A percentile compares a stretch with the other conserved stretches of the same genome.
phyloP scores from a whole-genome alignment of 2,888 invertebrate genomes.

The Falcaria lacertinaria region DNA sequence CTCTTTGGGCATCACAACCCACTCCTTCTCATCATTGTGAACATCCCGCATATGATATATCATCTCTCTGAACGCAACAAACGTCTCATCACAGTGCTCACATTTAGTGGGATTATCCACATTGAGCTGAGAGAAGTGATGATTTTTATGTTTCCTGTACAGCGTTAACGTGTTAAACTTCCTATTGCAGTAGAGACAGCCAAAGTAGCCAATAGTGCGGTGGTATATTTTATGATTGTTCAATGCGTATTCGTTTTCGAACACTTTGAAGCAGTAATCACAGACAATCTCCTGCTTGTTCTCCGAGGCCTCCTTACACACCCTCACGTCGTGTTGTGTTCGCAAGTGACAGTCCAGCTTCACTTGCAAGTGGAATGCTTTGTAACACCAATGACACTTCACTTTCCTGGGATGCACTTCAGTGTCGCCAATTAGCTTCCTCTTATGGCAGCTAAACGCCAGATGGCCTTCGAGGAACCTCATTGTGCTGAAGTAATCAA shows the following conservation, averaged over 20 bases:
- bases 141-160: conserved; percentile 74
- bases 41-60: conserved; percentile 71
- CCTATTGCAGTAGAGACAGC: conserved; percentile 72
- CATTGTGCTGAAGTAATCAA: conserved; percentile 63
- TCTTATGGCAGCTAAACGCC: conserved; percentile 66
- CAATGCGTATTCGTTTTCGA: conserved; percentile 65
- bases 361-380: conserved; percentile 71
- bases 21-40: conserved; percentile 69
- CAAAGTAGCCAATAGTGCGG: conserved; percentile 61
- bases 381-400: conserved; percentile 70
- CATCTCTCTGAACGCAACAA: conserved; percentile 75
- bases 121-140: conserved; percentile 60
- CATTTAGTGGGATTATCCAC: conserved; percentile 68
- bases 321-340: conserved; percentile 54
- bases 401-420: conserved; percentile 62
- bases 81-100: conserved; percentile 77
- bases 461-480: conserved; percentile 70
- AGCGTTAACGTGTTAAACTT: conserved; percentile 73
- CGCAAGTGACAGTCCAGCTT: conserved; percentile 71
- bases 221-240: conserved; percentile 65
- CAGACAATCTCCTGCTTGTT: conserved; percentile 58
- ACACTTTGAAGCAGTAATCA: conserved; percentile 71
- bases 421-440: conserved; percentile 61
- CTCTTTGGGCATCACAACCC: conserved; percentile 67
- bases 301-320: conserved; percentile 40